Percentiles rank a stretch among this genome's conserved stretches.
Conservation (phyloP, 2,888 invertebrate species). For the Syritta pipiens region DNA sequence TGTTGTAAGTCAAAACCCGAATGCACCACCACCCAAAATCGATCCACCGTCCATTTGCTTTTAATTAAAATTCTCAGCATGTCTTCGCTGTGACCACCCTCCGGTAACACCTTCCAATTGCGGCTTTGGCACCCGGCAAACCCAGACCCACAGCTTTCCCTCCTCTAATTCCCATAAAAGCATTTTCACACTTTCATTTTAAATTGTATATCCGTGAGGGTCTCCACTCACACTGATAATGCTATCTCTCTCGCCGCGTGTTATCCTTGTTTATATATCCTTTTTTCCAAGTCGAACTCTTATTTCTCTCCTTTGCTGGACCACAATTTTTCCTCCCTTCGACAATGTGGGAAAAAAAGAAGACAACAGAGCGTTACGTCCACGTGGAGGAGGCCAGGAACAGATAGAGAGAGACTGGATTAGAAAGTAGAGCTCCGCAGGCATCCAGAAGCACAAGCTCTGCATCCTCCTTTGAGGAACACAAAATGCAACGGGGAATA, state of each 20-base stretch:
- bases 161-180: too few relatives aligned
- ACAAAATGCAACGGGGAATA: neutral
- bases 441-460: neutral
- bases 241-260: neutral
- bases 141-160: too few relatives aligned
- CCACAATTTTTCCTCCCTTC: slow-evolving; percentile 4
- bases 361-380: neutral
- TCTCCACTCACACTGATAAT: neutral
- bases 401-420: neutral
- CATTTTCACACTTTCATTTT: slow-evolving; percentile 16
- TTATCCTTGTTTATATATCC: slow-evolving; percentile 12
- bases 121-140: too few relatives aligned
- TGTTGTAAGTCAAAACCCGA: neutral
- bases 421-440: neutral
- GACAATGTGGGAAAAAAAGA: slow-evolving; percentile 18
- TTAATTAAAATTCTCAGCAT: slow-evolving; percentile 36
- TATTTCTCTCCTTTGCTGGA: neutral
- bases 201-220: slow-evolving; percentile 2
- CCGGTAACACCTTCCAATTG: slow-evolving; percentile 1
- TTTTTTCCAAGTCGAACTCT: neutral
- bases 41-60: slow-evolving; percentile 8
- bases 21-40: neutral
- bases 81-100: slow-evolving; percentile 1
- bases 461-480: neutral
- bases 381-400: neutral